Percentiles rank a stretch among this genome's conserved stretches.
Conservation (phyloP, 2,797 vertebrate genomes). For the Rhinophrynus dorsalis region DNA sequence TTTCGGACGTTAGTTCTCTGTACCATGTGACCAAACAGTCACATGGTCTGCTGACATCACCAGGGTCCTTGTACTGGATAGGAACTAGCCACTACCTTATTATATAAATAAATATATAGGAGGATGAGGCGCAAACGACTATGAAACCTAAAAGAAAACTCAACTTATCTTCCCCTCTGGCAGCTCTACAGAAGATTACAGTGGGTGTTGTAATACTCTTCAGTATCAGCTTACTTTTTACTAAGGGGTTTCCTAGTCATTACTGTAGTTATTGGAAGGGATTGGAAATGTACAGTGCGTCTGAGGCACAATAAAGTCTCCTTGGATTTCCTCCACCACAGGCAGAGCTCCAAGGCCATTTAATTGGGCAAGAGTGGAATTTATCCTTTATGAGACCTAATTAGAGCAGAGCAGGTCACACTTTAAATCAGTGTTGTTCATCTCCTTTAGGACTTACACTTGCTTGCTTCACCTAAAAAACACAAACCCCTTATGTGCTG, state of each 20-base stretch:
- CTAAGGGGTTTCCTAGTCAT: slow-evolving; percentile 27
- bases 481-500: not conserved
- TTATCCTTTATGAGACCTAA: slow-evolving; percentile 24
- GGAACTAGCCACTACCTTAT: too few species aligned
- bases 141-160: slow-evolving; percentile 38
- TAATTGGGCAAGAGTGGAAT: slow-evolving; percentile 19
- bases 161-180: slow-evolving; percentile 27
- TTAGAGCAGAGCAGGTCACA: slow-evolving; percentile 19
- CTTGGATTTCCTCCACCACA: slow-evolving; percentile 5
- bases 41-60: too few species aligned
- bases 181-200: slow-evolving; percentile 28
- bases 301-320: slow-evolving; percentile 41
- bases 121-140: slow-evolving; percentile 28
- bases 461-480: slow-evolving; percentile 4
- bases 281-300: slow-evolving; percentile 24
- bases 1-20: too few species aligned
- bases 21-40: too few species aligned
- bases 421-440: not conserved
- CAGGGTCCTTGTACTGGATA: too few species aligned
- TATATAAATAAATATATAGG: too few species aligned
- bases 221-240: slow-evolving; percentile 18
- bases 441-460: not conserved
- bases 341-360: slow-evolving; percentile 30
- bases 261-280: slow-evolving; percentile 1
- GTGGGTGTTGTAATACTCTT: slow-evolving; percentile 8